Evolutionary conservation across 2,797 vertebrate species (phyloP).

Genomic region (Micropoecilia bifurca): DNA sequence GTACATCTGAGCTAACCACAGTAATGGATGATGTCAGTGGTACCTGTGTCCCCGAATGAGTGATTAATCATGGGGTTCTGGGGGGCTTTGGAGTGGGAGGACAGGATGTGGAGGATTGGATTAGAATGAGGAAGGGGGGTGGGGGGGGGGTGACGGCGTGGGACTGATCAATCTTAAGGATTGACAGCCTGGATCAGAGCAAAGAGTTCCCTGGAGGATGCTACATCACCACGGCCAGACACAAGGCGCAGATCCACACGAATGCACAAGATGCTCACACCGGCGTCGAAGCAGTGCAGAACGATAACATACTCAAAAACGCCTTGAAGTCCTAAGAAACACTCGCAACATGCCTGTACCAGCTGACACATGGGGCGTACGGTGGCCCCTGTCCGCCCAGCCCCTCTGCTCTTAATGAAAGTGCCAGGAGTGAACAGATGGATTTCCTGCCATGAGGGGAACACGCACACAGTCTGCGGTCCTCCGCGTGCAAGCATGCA

Average conservation of each 20-base stretch:
- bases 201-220: conserved; percentile 61
- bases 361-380: not conserved
- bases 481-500: conserved; percentile 35
- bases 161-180: conserved; percentile 76
- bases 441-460: conserved; percentile 48
- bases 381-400: not conserved
- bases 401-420: conserved; percentile 7
- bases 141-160: conserved; percentile 35
- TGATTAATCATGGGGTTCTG: conserved; percentile 65
- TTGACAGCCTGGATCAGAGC: conserved; percentile 61
- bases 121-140: conserved; percentile 60
- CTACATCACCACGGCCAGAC: conserved; percentile 40
- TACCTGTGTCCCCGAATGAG: conserved; percentile 67
- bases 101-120: conserved; percentile 52
- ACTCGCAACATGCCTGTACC: not conserved
- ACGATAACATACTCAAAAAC: not conserved
- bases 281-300: not conserved
- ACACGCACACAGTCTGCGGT: conserved; percentile 20
- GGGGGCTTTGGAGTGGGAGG: conserved; percentile 38
- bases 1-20: conserved; percentile 6
- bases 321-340: not conserved
- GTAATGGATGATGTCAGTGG: conserved; percentile 62
- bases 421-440: conserved; percentile 49
- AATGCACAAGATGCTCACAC: not conserved
- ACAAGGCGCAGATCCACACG: not conserved